Evolutionary conservation across 2,113 vertebrate species (phyloP).

Genomic region (Prinia subflava): DNA sequence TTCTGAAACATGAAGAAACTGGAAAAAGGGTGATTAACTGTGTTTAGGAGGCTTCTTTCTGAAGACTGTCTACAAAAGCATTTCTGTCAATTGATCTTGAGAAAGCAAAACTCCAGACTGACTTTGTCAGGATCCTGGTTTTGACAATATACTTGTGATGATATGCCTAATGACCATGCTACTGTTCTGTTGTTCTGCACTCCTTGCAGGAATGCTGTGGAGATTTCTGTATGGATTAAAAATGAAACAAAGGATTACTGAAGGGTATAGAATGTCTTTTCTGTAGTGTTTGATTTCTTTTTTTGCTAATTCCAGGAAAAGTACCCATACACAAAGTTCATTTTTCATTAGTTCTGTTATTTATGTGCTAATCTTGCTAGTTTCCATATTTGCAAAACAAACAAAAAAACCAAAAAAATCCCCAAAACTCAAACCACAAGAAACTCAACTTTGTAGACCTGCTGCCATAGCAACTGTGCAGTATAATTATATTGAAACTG

Average conservation of each 20-base stretch:
- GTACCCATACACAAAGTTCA: not conserved
- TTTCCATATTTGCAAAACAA: not conserved
- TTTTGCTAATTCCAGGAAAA: not conserved
- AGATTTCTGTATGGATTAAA: not conserved
- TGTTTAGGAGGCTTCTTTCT: not conserved
- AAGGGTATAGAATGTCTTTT: not conserved
- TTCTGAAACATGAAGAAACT: not conserved
- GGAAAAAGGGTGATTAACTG: not conserved
- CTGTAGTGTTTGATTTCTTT: not conserved
- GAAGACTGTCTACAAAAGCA: not conserved
- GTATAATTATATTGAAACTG: not conserved
- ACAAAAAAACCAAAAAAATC: not conserved
- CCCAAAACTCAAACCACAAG: not conserved
- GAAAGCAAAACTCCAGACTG: not conserved
- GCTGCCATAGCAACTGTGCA: conserved; percentile 3
- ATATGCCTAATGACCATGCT: not conserved
- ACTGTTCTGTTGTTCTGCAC: not conserved
- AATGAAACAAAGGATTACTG: not conserved
- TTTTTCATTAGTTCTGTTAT: not conserved
- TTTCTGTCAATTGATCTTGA: not conserved
- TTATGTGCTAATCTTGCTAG: not conserved
- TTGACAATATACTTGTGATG: not conserved
- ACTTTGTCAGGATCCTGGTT: not conserved
- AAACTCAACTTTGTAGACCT: not conserved
- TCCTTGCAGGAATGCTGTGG: not conserved